Percentiles rank a stretch among this genome's conserved stretches.
These are phyloP conservation scores for Pomatostomus ruficeps DNA, from an alignment of 2,113 vertebrate genomes.

Conservation along the genomic window DNA sequence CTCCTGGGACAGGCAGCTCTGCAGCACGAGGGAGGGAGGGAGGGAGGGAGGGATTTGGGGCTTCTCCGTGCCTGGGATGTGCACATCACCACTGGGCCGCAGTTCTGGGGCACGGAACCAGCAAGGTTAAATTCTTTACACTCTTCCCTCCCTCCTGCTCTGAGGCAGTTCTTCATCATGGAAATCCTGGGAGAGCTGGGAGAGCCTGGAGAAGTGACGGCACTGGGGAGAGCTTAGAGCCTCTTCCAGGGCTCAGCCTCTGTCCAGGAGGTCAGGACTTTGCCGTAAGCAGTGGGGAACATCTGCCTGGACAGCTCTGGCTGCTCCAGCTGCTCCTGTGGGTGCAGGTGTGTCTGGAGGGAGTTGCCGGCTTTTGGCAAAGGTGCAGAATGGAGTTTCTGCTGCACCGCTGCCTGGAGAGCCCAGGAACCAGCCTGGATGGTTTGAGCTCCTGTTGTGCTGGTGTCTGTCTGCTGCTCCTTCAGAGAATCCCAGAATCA, in stretches of 20 bases:
- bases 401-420: background rate
- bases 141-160: background rate
- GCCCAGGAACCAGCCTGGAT: background rate
- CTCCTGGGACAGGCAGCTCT: background rate
- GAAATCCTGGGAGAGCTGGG: background rate
- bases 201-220: background rate
- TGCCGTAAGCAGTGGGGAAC: background rate
- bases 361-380: background rate
- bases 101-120: fast-evolving
- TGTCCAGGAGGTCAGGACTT: background rate
- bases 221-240: background rate
- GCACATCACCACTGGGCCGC: background rate
- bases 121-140: background rate
- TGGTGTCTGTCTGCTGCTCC: background rate
- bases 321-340: background rate
- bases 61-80: background rate
- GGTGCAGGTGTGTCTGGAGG: background rate
- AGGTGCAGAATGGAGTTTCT: background rate
- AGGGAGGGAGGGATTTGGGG: fast-evolving
- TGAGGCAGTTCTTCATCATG: background rate
- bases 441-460: background rate
- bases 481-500: background rate
- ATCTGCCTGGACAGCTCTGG: fast-evolving
- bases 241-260: background rate
- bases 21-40: fast-evolving